Base-by-base conservation (phyloP, 2,113 vertebrate genomes). In the Colossoma macropomum region DNA sequence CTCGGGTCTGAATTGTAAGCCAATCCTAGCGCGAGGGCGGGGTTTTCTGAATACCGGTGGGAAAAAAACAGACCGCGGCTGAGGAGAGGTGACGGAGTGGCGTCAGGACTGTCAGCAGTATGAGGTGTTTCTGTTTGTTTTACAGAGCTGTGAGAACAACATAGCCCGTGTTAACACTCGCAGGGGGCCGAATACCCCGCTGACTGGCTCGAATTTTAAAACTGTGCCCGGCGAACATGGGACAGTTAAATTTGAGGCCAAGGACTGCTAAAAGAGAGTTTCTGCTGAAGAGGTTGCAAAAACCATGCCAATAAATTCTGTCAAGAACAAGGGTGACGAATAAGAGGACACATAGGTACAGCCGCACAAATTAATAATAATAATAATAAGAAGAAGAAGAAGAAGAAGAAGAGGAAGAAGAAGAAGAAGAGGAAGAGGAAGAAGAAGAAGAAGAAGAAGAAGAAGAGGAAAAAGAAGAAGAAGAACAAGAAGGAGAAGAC, bases 81-180 rank as follows among this genome's bases (percentile, higher is more conserved):
- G 25, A 48, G 73, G 65, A 32, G 25, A 23, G 34, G 25, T 8
- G 59, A 65, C 77, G 45, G 72, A 80, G 56, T 72, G 87, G 89
- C 86, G 89, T 81, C 87, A 62, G 50, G 50, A 68, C 32, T 77
- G 84, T 17, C 25, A 81, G 88, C 89, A 81, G 87, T 89, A 85
- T 83, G 80, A 88, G 85, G 87, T 92, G 90, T 88, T 62, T 83
- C 28, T 90, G 92, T 94, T 94, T 91, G 91, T 92, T 92, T 93
- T 90, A 91, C 85, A 89, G 82, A 71, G 66, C 68, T 70, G 86
- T 91, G 89, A 91, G 90, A 93, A 92, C 89, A 91, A 88, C 85
- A 84, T 88, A 75, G 81, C 89, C 84, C 73, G 81, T 86, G 91
- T 92, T 88, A 90, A 79, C 88, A 92, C 91, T 74, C 88, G 34